These are phyloP conservation scores for Lycopodina hypogea DNA, from an alignment of 37 sponge, comb jelly and placozoan genomes.

Conservation along the genomic window DNA sequence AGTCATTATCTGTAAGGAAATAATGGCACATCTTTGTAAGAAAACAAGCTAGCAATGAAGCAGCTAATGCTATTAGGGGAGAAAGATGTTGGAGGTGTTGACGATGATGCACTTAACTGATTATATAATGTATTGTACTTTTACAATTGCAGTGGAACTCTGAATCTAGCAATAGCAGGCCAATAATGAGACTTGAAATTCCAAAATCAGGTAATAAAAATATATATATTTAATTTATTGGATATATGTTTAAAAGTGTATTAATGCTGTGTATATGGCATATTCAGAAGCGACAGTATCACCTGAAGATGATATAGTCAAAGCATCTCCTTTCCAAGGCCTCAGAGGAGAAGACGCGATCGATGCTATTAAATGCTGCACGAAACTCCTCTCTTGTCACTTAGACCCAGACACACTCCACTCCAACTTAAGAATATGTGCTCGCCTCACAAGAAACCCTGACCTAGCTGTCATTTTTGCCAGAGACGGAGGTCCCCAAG, in stretches of 20 bases:
- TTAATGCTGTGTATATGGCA: neutral
- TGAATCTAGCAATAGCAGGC: constrained; percentile 27
- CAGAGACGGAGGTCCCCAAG: constrained; percentile 77
- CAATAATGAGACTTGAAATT: constrained; percentile 66
- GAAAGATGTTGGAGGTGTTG: too few species aligned
- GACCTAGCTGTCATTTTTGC: constrained; percentile 73
- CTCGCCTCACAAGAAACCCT: constrained; percentile 77
- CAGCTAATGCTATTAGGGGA: too few species aligned
- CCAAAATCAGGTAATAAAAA: constrained; percentile 13
- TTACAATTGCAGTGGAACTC: constrained; percentile 1
- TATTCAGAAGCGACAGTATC: neutral
- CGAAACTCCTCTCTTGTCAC: constrained; percentile 39
- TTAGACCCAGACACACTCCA: constrained; percentile 75
- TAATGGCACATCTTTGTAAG: too few species aligned
- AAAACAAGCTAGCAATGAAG: too few species aligned
- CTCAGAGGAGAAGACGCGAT: constrained; percentile 23
- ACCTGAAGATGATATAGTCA: neutral
- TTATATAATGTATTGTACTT: neutral
- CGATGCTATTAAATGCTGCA: constrained; percentile 44
- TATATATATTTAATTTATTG: neutral
- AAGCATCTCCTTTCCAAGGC: neutral
- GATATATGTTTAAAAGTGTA: neutral
- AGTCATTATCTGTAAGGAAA: too few species aligned
- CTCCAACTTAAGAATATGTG: constrained; percentile 75
- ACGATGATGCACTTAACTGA: too few species aligned